phyloP scores from a whole-genome alignment of 2,888 invertebrate species.

The Cephus pulcher region DNA sequence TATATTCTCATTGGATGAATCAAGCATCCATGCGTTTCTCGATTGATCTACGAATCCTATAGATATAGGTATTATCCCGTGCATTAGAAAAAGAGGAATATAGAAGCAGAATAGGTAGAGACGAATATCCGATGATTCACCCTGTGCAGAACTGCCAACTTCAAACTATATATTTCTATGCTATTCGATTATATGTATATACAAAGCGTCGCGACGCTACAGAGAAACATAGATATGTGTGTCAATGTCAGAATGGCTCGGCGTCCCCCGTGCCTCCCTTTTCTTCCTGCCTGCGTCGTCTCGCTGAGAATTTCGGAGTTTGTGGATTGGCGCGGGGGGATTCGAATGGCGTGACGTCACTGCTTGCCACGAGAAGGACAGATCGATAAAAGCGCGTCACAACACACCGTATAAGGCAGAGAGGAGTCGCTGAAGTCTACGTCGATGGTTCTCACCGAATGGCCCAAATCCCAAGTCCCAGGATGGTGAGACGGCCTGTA shows the following conservation, averaged over 20 bases:
- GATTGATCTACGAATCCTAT: not conserved
- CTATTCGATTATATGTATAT: not conserved
- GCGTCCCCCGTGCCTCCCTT: not conserved
- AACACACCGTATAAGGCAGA: constrained; percentile 30
- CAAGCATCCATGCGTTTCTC: not conserved
- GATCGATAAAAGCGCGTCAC: constrained; percentile 42
- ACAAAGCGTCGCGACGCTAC: not conserved
- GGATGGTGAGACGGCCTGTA: rapidly evolving
- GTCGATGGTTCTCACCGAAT: not conserved
- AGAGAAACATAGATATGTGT: not conserved
- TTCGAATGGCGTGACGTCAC: constrained; percentile 45
- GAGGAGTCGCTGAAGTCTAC: not conserved
- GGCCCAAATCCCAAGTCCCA: not conserved
- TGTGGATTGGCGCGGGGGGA: constrained; percentile 33
- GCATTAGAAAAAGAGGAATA: not conserved
- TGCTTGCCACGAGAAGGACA: constrained; percentile 28
- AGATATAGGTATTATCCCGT: not conserved
- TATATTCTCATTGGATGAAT: not conserved
- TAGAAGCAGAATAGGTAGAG: not conserved
- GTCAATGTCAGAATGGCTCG: not conserved
- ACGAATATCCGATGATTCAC: not conserved
- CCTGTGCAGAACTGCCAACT: not conserved
- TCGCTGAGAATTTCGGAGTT: not conserved
- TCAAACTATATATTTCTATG: not conserved
- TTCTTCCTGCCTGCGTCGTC: not conserved